These are phyloP conservation scores for Mythimna lalbum DNA, from an alignment of 2,888 invertebrate genomes.

Conservation along the genomic window DNA sequence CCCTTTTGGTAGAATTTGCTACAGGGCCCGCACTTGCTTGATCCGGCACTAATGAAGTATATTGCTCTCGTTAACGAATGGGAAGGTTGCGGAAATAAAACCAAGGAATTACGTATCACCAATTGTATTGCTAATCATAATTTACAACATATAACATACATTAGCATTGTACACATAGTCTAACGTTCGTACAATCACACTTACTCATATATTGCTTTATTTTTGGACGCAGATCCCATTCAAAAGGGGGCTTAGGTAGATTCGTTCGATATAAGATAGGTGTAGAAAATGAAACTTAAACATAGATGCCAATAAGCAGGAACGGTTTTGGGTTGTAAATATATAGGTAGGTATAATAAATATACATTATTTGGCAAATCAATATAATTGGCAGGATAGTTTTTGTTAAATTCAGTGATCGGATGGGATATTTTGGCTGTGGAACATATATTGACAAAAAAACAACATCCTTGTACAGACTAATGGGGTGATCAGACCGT, in stretches of 20 bases:
- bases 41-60: no score
- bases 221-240: constrained; percentile 54
- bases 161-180: constrained; percentile 66
- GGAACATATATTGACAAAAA: background rate
- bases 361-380: background rate
- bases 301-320: constrained; percentile 34
- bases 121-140: constrained; percentile 73
- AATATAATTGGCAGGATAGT: constrained; percentile 26
- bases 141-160: constrained; percentile 71
- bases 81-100: constrained; percentile 34
- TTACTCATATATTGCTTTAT: constrained; percentile 54
- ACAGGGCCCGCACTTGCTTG: no score
- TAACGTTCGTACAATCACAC: constrained; percentile 44
- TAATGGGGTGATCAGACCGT: no score
- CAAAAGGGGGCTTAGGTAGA: constrained; percentile 27
- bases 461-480: background rate
- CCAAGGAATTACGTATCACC: constrained; percentile 71
- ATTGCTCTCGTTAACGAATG: background rate
- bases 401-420: background rate
- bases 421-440: background rate
- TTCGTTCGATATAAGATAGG: background rate
- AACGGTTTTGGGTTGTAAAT: constrained; percentile 14
- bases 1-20: no score
- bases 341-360: background rate
- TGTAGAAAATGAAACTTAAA: constrained; percentile 5